Conservation (phyloP, 2,113 vertebrate genomes). For the Danionella cerebrum region DNA sequence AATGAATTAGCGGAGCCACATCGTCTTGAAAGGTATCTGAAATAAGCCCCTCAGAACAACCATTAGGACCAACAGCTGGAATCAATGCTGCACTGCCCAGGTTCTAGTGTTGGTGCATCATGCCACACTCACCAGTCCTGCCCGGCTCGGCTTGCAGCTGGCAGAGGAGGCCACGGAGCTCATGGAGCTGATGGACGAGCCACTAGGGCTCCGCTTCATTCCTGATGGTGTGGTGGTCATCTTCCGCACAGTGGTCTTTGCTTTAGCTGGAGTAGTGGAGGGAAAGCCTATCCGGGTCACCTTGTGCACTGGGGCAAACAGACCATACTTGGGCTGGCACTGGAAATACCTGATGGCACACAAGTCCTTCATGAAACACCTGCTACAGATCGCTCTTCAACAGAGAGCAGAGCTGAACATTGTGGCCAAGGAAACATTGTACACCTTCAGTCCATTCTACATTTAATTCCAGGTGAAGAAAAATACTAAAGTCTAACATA, state of each 20-base stretch:
- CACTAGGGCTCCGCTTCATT: constrained; percentile 88
- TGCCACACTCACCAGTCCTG: constrained; percentile 89
- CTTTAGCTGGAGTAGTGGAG: constrained; percentile 91
- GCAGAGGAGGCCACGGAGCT: constrained; percentile 94
- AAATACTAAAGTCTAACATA: no score
- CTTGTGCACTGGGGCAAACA: constrained; percentile 97
- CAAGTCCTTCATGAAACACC: neutral
- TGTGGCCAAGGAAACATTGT: no score
- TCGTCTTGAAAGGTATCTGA: no score
- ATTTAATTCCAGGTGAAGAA: no score
- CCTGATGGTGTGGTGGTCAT: constrained; percentile 65
- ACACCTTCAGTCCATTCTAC: no score
- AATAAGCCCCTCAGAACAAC: no score
- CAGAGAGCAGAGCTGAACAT: no score
- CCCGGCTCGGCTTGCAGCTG: constrained; percentile 92
- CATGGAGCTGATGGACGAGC: constrained; percentile 91
- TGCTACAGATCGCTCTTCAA: no score
- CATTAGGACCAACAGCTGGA: no score
- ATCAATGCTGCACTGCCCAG: no score
- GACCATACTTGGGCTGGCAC: constrained; percentile 91
- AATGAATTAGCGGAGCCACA: no score
- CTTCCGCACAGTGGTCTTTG: constrained; percentile 81
- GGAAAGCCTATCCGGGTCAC: constrained; percentile 96
- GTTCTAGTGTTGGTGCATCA: no score
- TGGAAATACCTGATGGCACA: constrained; percentile 82